These are phyloP conservation scores for Eupithecia centaureata DNA, from an alignment of 2,888 invertebrate genomes.

Conservation along the genomic window DNA sequence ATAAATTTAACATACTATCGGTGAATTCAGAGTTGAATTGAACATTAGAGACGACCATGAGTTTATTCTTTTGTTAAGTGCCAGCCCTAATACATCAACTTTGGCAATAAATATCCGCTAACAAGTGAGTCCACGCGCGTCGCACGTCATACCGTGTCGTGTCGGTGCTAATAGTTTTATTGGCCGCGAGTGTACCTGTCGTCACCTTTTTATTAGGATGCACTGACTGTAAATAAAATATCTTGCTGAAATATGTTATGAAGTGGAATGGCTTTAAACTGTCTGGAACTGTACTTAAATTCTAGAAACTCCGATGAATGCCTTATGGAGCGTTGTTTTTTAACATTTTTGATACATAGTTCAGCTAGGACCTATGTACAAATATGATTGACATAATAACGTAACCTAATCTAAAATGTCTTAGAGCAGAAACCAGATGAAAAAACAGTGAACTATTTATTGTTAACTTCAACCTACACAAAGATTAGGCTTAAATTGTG, in stretches of 20 bases:
- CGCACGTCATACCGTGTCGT: conserved; percentile 6
- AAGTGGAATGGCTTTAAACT: not conserved
- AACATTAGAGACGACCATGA: too few species aligned
- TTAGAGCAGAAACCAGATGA: too few species aligned
- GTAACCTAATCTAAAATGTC: too few species aligned
- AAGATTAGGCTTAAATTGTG: too few species aligned
- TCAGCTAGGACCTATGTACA: not conserved
- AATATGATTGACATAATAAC: too few species aligned
- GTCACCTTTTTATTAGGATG: conserved; percentile 12
- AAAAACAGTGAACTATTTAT: too few species aligned
- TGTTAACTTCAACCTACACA: too few species aligned
- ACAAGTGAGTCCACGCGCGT: conserved; percentile 1
- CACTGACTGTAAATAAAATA: not conserved
- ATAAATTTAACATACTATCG: too few species aligned
- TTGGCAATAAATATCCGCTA: conserved; percentile 39
- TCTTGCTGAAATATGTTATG: conserved; percentile 2
- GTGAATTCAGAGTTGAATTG: too few species aligned
- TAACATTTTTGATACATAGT: not conserved
- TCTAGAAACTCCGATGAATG: not conserved
- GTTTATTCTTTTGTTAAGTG: not conserved
- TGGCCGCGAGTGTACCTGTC: conserved; percentile 25
- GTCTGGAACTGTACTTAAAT: not conserved
- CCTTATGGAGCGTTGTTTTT: not conserved
- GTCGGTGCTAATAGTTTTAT: conserved; percentile 33
- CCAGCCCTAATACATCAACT: conserved; percentile 45